Percentiles rank a stretch among this genome's conserved stretches.
Conservation (phyloP, 23 tunicate genomes). For the Ascidia mentula region DNA sequence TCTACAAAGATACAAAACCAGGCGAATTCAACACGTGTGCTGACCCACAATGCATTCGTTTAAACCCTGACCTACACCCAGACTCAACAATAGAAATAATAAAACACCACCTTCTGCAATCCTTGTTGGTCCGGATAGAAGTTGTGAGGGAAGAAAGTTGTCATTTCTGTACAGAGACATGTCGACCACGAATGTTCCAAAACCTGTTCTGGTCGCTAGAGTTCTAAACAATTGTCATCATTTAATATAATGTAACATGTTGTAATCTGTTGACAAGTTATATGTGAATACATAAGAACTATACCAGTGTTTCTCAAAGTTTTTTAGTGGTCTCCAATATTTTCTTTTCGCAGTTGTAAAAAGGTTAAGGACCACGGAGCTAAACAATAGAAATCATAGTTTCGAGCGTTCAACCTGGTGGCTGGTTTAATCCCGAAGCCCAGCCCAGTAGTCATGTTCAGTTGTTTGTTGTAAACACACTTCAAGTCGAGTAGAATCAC, state of each 20-base stretch:
- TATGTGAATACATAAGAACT: no score
- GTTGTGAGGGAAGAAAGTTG: slow-evolving; percentile 16
- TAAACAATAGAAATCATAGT: not conserved
- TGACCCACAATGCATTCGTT: no score
- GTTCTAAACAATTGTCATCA: slow-evolving; percentile 44
- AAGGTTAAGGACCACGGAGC: not conserved
- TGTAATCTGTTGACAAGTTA: no score
- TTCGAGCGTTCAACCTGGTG: slow-evolving; percentile 35
- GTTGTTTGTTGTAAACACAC: slow-evolving; percentile 66
- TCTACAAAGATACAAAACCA: no score
- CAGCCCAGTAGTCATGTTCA: slow-evolving; percentile 57
- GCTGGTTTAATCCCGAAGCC: slow-evolving; percentile 75
- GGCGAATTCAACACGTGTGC: no score
- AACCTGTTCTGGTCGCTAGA: slow-evolving; percentile 21
- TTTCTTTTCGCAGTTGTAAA: not conserved
- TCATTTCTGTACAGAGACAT: slow-evolving; percentile 41
- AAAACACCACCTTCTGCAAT: slow-evolving; percentile 61
- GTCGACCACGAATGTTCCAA: slow-evolving; percentile 21
- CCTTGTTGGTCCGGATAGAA: slow-evolving; percentile 15
- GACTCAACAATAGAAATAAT: no score
- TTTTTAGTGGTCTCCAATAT: no score
- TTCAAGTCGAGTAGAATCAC: slow-evolving; percentile 75
- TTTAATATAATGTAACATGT: no score
- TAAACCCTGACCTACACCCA: no score
- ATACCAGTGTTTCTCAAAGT: no score